These are phyloP conservation scores for Phrynocephalus guinanensis DNA, from an alignment of 2,797 vertebrate species.

Conservation along the genomic window DNA sequence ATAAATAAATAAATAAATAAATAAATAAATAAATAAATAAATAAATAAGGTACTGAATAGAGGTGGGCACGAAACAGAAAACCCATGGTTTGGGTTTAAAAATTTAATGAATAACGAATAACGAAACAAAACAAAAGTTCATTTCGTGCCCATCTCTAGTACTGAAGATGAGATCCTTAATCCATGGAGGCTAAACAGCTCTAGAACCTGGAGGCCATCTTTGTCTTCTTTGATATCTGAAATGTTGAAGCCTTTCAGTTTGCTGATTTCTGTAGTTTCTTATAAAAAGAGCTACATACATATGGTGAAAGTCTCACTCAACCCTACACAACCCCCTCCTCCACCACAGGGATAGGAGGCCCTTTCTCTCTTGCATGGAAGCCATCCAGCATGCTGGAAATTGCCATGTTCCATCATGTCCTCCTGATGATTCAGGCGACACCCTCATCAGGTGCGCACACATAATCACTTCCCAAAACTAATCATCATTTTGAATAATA, in stretches of 20 bases:
- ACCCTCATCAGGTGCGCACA: slow-evolving; percentile 96
- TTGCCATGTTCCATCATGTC: slow-evolving; percentile 95
- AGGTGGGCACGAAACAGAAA: too few relatives aligned
- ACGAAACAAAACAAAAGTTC: too few relatives aligned
- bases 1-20: too few relatives aligned
- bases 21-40: too few relatives aligned
- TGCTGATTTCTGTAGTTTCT: background rate
- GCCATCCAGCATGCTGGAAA: slow-evolving; percentile 92
- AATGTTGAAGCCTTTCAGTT: background rate
- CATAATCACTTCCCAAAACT: slow-evolving; percentile 97
- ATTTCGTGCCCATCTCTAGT: too few relatives aligned
- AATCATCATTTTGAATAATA: slow-evolving; percentile 97
- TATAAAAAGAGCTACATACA: background rate
- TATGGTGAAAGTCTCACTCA: background rate
- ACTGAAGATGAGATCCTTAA: too few relatives aligned
- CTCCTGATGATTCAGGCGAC: slow-evolving; percentile 88
- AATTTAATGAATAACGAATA: too few relatives aligned
- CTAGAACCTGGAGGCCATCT: too few relatives aligned
- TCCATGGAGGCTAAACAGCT: too few relatives aligned
- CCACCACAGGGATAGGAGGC: background rate
- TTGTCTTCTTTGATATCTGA: too few relatives aligned
- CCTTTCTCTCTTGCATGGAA: slow-evolving; percentile 83
- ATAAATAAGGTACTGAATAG: too few relatives aligned
- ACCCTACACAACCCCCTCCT: background rate
- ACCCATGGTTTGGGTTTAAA: too few relatives aligned